Conservation (phyloP, 2,888 invertebrate genomes). For the Nezara viridula region DNA sequence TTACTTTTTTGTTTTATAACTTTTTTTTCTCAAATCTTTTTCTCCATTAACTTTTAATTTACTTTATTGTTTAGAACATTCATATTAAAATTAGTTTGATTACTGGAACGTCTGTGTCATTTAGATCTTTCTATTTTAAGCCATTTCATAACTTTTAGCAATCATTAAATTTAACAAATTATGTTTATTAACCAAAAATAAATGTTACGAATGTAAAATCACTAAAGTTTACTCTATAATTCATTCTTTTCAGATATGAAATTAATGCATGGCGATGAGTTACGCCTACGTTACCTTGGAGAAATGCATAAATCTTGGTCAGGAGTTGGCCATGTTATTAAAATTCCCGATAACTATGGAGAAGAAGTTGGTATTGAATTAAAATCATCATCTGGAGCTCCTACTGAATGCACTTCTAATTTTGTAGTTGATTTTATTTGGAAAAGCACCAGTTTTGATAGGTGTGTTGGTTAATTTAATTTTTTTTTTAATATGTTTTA, state of each 20-base stretch:
- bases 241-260: conserved; percentile 83
- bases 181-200: too few species aligned
- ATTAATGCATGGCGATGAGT: conserved; percentile 98
- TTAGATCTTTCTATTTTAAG: too few species aligned
- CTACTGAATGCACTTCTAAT: conserved; percentile 93
- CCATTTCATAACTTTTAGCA: too few species aligned
- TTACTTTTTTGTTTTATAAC: not conserved
- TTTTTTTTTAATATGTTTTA: not conserved
- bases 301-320: conserved; percentile 96
- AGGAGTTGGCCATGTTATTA: conserved; percentile 98
- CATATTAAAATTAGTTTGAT: too few species aligned
- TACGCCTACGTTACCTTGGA: conserved; percentile 91
- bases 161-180: too few species aligned
- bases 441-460: conserved; percentile 98
- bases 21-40: too few species aligned
- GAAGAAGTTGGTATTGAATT: conserved; percentile 98
- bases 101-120: too few species aligned
- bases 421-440: conserved; percentile 99
- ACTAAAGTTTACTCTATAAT: too few species aligned
- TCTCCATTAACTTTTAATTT: too few species aligned
- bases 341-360: conserved; percentile 94
- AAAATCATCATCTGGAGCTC: conserved; percentile 92
- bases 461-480: conserved; percentile 71
- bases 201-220: too few species aligned
- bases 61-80: too few species aligned